phyloP scores from a whole-genome alignment of 1,140 invertebrate species.

The Acromyrmex heyeri region DNA sequence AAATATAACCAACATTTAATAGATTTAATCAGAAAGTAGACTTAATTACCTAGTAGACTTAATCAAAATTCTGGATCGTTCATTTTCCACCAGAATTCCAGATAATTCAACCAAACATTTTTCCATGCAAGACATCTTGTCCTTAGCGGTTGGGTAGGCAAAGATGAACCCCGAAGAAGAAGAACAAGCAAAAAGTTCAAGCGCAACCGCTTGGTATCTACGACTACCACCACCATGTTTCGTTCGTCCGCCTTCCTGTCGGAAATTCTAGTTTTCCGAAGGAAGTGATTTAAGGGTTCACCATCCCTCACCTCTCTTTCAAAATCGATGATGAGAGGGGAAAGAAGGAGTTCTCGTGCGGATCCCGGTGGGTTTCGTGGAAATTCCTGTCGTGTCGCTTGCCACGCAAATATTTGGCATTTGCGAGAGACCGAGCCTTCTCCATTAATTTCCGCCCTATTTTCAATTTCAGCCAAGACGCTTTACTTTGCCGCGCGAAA shows the following conservation, averaged over 20 bases:
- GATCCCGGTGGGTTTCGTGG: conserved; percentile 59
- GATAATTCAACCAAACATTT: too few species aligned
- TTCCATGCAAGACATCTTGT: background rate
- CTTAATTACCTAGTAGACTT: too few species aligned
- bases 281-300: conserved; percentile 57
- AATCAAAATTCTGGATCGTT: too few species aligned
- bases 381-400: conserved; percentile 63
- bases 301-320: background rate
- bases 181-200: conserved; percentile 9
- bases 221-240: background rate
- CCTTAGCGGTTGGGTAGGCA: background rate
- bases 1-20: too few species aligned
- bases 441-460: conserved; percentile 77
- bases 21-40: too few species aligned
- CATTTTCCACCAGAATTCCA: too few species aligned
- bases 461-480: conserved; percentile 75
- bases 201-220: conserved; percentile 37
- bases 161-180: background rate
- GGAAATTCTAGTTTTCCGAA: conserved; percentile 58
- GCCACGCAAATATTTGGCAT: conserved; percentile 74
- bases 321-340: conserved; percentile 30
- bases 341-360: background rate
- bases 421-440: conserved; percentile 57
- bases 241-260: conserved; percentile 33
- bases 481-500: conserved; percentile 48